Conservation (phyloP, 2,113 vertebrate genomes). For the Corynorhinus townsendii region DNA sequence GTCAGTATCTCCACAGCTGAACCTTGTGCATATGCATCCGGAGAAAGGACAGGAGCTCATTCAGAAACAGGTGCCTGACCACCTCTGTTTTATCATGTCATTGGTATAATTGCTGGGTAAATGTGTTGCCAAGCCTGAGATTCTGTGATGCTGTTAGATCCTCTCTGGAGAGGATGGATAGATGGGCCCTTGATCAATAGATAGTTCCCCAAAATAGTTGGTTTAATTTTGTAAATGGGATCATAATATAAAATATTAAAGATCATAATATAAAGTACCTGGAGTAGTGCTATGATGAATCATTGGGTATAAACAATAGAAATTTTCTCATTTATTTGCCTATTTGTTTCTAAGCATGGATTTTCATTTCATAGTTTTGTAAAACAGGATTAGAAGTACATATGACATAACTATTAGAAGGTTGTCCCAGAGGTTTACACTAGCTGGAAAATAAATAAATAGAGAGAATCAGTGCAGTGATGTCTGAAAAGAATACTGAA, state of each 20-base stretch:
- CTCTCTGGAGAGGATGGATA: neutral
- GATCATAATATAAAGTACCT: neutral
- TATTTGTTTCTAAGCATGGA: neutral
- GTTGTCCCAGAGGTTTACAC: neutral
- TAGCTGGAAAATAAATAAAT: neutral
- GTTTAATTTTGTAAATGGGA: neutral
- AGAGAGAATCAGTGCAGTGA: neutral
- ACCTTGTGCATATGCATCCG: conserved; percentile 96
- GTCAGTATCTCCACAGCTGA: conserved; percentile 97
- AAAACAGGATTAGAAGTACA: neutral
- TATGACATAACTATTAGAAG: neutral
- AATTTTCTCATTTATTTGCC: neutral
- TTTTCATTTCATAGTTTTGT: conserved; percentile 7
- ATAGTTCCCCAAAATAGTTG: neutral
- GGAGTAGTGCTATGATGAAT: neutral
- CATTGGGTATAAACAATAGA: neutral
- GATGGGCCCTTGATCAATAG: neutral
- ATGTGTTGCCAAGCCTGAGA: neutral
- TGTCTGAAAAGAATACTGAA: neutral
- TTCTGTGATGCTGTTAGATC: neutral
- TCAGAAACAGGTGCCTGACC: conserved; percentile 91
- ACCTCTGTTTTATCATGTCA: neutral
- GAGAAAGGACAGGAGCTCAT: conserved; percentile 98
- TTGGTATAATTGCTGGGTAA: neutral
- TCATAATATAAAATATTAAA: neutral